Evolutionary conservation across 2,113 vertebrate genomes (phyloP).

Genomic region (Odontesthes bonariensis): DNA sequence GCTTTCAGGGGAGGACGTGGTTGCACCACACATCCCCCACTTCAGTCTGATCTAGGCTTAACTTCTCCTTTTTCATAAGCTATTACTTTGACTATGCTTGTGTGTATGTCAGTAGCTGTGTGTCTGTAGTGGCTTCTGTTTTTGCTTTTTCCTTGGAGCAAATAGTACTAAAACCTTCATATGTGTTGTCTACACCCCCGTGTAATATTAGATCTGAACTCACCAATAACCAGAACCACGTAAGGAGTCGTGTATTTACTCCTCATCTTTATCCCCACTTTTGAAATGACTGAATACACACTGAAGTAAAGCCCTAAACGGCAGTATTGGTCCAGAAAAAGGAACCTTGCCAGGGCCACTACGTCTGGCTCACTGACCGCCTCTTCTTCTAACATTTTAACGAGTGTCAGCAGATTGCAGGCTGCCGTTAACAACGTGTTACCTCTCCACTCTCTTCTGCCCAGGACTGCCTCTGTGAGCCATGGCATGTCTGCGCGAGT

Average conservation of each 20-base stretch:
- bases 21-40: neutral
- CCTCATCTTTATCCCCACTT: neutral
- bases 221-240: neutral
- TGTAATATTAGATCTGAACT: neutral
- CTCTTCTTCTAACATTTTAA: slow-evolving; percentile 25
- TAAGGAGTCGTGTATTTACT: neutral
- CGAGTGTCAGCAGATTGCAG: slow-evolving; percentile 45
- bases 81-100: too few species aligned
- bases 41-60: neutral
- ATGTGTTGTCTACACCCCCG: fast-evolving
- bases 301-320: neutral
- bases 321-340: neutral
- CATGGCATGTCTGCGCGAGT: neutral
- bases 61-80: neutral
- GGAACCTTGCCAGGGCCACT: neutral
- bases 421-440: slow-evolving; percentile 24
- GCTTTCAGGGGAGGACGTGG: slow-evolving; percentile 10
- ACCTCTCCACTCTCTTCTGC: slow-evolving; percentile 3
- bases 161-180: neutral
- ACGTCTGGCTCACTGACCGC: neutral
- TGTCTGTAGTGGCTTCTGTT: neutral
- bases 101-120: neutral
- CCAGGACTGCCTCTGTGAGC: slow-evolving; percentile 60
- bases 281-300: neutral
- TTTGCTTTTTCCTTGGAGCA: neutral